Evolutionary conservation across 2,797 vertebrate species (phyloP), one percentile per base, ranked within the genome.

Genomic region (Callimico goeldii): DNA sequence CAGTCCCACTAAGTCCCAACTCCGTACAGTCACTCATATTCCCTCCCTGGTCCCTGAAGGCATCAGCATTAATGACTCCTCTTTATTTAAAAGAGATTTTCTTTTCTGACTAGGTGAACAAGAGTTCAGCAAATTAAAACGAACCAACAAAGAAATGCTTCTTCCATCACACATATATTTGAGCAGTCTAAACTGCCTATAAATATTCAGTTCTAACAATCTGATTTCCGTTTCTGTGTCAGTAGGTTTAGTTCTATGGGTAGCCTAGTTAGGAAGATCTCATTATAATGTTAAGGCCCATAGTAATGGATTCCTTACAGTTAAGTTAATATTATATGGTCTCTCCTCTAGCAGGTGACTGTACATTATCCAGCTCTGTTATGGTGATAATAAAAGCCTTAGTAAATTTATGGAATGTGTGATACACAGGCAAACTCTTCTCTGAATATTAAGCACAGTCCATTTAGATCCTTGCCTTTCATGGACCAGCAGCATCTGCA

Each of bases 21-120:
- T 5, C 2, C 19, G 19, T 14, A 3, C 4, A 3, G 24, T 39
- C 28, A 24, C 0, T 52, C 17, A 5, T 1, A n/a, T 22, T 20
- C 15, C 13, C 13, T 10, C 12, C 9, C n/a, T 17, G 30, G 2
- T 7, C 39, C 33, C 70, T 39, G 4, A 28, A 2, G 22, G 1
- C 10, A 30, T 33, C 33, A 26, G 22, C 26, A 30, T 30, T 12
- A 41, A 28, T 8, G 15, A 48, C 3, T 70, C 39, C 39, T 81
- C 26, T 67, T 57, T 15, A 72, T 15, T 67, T 14, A 30, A 30
- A 14, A 72, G 75, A n/a, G 12, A 58, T 75, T 88, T 81, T 64
- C 46, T 64, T 90, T 87, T 55, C 61, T 72, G 33, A 57, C 9
- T 28, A 89, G 33, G 2, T 22, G 24, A 46, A 50, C 11, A 41